phyloP scores from a whole-genome alignment of 1,140 invertebrate genomes.

The Trichoplusia ni region DNA sequence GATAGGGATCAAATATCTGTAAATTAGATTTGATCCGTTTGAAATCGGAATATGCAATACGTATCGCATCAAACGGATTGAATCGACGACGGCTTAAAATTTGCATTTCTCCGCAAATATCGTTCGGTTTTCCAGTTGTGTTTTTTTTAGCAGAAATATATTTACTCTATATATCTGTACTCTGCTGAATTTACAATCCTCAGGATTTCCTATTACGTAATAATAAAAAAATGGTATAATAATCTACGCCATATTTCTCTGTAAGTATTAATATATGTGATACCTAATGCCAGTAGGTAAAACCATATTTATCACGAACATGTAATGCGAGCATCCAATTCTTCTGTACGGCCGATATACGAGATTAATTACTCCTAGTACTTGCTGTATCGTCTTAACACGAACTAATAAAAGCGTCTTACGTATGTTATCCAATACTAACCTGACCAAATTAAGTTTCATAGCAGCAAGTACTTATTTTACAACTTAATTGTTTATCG shows the following conservation, averaged over 20 bases:
- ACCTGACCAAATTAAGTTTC: background rate
- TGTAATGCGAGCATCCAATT: slow-evolving; percentile 12
- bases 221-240: background rate
- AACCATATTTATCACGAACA: slow-evolving; percentile 17
- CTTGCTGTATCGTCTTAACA: background rate
- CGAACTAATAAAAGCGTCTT: slow-evolving; percentile 15
- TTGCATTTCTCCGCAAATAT: no score
- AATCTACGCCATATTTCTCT: background rate
- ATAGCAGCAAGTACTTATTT: background rate
- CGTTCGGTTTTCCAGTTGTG: no score
- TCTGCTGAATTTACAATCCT: no score
- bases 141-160: no score
- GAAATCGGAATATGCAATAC: no score
- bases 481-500: background rate
- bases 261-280: background rate
- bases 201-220: no score
- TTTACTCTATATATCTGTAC: no score
- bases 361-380: slow-evolving; percentile 12
- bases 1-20: no score
- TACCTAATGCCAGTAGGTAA: slow-evolving; percentile 2
- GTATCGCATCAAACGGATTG: no score
- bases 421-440: background rate
- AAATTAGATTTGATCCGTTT: no score
- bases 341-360: slow-evolving; percentile 6
- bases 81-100: no score